Base-by-base conservation (phyloP, 2,888 invertebrate genomes). In the Melanostoma mellinum region DNA sequence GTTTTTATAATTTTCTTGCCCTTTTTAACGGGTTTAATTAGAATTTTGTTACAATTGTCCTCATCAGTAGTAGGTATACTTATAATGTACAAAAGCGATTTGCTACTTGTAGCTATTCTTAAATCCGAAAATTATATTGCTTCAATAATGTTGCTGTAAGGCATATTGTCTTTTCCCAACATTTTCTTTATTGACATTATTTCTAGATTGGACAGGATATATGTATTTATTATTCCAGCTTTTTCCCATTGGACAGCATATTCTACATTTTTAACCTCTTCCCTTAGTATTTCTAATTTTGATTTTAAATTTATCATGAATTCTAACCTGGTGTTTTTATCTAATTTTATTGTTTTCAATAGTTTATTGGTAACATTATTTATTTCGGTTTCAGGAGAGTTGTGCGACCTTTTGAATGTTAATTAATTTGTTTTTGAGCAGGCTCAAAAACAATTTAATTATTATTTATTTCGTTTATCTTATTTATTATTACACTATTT, bases 131-230 rank as follows among this genome's bases (percentile, higher is more conserved):
- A 78, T 10, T 81, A 69, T n/a, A 80, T 38, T 33, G 72, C 79
- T 53, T 79, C 74, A 58, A 71, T 65, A 44, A 80, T 56, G 72
- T 82, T 85, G 44, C 20, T 50, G 38, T 74, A 86, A 6, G 77
- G 85, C 50, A 86, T 68, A 2, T 80, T 60, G 46, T 86, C 68
- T 46, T 76, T 75, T 32, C 80, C 33, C 30, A 84, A 61, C 42
- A 78, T 60, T 53, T 72, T 68, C 48, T 73, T 61, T 44, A 53
- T 79, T 52, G 75, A 30, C 48, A 56, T 74, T 63, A 86, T 73
- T 75, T 86, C 80, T 44, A 61, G 35, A 53, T 74, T 76, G 5
- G 79, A 86, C n/a, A 86, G 56, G 36, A 86, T 79, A n/a, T 85
- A 74, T 5, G 86, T 72, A 48, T 86, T 86, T 48, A 85, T 52